Conservation (phyloP, 2,888 invertebrate genomes). For the Acanthacorydalis orientalis region DNA sequence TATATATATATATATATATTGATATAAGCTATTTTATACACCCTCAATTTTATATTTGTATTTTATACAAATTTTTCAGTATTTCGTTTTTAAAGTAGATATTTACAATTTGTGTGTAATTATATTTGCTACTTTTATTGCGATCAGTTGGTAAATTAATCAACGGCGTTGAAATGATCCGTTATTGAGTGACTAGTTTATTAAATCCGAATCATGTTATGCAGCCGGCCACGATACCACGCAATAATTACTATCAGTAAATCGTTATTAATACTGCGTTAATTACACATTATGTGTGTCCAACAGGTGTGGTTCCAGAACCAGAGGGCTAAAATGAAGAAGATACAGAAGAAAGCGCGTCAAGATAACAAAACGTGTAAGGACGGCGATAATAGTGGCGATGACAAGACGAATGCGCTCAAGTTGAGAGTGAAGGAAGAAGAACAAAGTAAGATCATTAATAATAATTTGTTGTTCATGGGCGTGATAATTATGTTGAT, state of each 20-base stretch:
- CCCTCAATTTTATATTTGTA: too few relatives aligned
- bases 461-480: background rate
- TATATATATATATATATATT: too few relatives aligned
- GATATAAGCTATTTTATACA: too few relatives aligned
- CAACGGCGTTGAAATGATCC: too few relatives aligned
- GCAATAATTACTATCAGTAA: background rate
- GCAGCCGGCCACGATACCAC: background rate
- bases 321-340: conserved; percentile 47
- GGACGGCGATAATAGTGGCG: conserved; percentile 29
- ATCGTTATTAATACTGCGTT: background rate
- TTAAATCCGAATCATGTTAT: background rate
- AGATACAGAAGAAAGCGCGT: conserved; percentile 45
- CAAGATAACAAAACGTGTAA: conserved; percentile 25
- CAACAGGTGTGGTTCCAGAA: conserved; percentile 46
- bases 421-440: conserved; percentile 38
- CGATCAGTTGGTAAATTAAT: too few relatives aligned
- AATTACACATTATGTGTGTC: background rate
- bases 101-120: too few relatives aligned
- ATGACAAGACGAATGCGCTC: conserved; percentile 26
- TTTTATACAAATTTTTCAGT: too few relatives aligned
- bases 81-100: too few relatives aligned
- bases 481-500: too few relatives aligned
- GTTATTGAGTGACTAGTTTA: too few relatives aligned
- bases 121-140: too few relatives aligned
- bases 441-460: conserved; percentile 34